Conservation (phyloP, 2,113 vertebrate species). For the Jaculus jaculus region DNA sequence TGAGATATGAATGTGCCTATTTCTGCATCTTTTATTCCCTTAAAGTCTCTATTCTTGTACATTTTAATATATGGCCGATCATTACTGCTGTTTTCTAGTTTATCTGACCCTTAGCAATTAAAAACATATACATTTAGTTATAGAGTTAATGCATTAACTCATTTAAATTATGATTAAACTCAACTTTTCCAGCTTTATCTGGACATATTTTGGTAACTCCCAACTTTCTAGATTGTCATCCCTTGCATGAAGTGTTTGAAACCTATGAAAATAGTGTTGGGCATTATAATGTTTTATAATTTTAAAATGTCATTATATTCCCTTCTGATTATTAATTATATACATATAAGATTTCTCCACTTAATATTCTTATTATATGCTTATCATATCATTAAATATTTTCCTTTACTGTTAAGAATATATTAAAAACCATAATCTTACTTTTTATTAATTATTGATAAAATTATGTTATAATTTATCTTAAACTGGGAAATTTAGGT, state of each 20-base stretch:
- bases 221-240: neutral
- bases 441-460: conserved; percentile 9
- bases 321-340: neutral
- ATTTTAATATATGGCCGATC: neutral
- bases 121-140: neutral
- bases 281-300: neutral
- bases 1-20: neutral
- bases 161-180: neutral
- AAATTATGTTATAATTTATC: neutral
- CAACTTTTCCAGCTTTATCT: neutral
- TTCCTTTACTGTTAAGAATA: neutral
- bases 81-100: neutral
- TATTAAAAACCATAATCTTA: neutral
- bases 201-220: neutral
- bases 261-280: neutral
- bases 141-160: neutral
- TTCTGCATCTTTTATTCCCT: neutral
- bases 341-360: neutral
- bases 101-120: neutral
- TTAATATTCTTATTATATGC: neutral
- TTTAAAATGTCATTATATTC: conserved; percentile 16
- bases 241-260: neutral
- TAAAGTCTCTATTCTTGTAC: neutral
- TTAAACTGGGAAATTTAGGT: neutral
- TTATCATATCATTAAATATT: neutral